These are phyloP conservation scores for Penaeus vannamei DNA, from an alignment of 1,140 invertebrate genomes.

Conservation along the genomic window DNA sequence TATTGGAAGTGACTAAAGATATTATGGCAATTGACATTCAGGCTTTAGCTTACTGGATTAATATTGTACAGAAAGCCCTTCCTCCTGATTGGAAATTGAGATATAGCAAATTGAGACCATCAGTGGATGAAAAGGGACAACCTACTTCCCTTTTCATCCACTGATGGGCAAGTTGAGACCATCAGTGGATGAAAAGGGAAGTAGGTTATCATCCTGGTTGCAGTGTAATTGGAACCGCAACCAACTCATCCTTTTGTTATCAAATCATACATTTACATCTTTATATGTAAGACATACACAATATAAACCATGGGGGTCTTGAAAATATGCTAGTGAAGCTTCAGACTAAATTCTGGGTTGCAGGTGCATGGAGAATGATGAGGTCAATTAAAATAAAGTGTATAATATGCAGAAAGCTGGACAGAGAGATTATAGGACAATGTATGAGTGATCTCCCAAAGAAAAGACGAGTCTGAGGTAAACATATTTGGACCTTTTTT, in stretches of 20 bases:
- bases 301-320: slow-evolving; percentile 14
- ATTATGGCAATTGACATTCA: not conserved
- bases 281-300: slow-evolving; percentile 17
- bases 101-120: no score
- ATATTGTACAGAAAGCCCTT: no score
- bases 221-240: no score
- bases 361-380: not conserved
- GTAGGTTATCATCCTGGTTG: no score
- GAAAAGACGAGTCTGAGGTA: slow-evolving; percentile 5
- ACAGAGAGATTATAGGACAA: not conserved
- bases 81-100: no score
- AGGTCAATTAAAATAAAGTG: slow-evolving; percentile 23
- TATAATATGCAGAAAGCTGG: slow-evolving; percentile 4
- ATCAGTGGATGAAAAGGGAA: no score
- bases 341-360: slow-evolving; percentile 5
- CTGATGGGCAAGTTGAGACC: no score
- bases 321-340: not conserved
- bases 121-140: no score
- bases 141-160: no score
- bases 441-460: slow-evolving; percentile 2
- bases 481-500: slow-evolving; percentile 21
- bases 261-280: not conserved
- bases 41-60: not conserved
- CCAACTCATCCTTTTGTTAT: no score
- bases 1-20: not conserved